Evolutionary conservation across 2,888 invertebrate species (phyloP).

Genomic region (Sesia apiformis): DNA sequence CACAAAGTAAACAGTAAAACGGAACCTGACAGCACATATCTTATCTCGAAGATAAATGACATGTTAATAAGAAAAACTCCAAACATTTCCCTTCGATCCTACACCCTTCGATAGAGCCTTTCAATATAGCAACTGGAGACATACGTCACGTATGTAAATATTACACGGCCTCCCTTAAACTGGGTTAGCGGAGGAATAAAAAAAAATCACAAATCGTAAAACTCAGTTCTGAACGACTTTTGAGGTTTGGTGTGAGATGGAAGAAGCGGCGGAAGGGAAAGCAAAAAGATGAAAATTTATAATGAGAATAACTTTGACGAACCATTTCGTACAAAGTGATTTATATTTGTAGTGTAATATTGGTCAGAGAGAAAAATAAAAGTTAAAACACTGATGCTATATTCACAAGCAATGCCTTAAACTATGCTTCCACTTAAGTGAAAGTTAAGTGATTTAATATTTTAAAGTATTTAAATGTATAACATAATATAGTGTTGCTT

Average conservation of each 20-base stretch:
- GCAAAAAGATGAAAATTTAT: neutral
- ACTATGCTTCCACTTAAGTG: no score
- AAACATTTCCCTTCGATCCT: neutral
- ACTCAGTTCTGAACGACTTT: constrained; percentile 5
- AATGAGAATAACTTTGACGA: no score
- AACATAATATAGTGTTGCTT: no score
- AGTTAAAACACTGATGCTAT: no score
- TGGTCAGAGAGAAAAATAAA: no score
- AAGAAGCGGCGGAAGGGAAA: neutral
- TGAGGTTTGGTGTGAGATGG: neutral
- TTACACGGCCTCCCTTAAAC: constrained; percentile 1
- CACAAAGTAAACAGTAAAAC: neutral
- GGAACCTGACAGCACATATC: neutral
- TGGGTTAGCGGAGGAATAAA: constrained; percentile 1
- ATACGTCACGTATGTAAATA: constrained; percentile 1
- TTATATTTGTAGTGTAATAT: no score
- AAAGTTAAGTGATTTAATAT: no score
- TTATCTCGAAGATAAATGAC: neutral
- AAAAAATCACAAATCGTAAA: constrained; percentile 8
- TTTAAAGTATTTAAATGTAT: no score
- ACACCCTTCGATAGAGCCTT: neutral
- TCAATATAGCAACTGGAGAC: neutral
- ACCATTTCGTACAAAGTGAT: no score
- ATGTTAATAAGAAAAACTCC: neutral
- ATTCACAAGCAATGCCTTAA: no score